phyloP scores from a whole-genome alignment of 2,888 invertebrate genomes.

The Cerceris ruficornis region DNA sequence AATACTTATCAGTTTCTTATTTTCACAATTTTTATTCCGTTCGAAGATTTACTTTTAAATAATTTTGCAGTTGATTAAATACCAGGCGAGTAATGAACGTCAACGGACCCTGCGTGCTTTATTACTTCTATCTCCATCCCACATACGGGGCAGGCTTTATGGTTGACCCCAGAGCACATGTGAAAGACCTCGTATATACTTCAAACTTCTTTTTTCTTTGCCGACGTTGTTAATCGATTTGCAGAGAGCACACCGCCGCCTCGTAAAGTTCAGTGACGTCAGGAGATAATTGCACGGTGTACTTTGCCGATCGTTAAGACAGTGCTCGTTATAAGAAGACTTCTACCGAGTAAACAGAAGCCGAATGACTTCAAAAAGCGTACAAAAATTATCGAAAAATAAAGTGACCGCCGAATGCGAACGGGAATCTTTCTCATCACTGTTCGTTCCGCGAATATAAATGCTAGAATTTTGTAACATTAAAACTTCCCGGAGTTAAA shows the following conservation, averaged over 20 bases:
- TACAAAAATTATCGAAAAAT: not conserved
- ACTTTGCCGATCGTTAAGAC: conserved; percentile 8
- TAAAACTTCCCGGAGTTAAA: too few species aligned
- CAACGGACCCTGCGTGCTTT: too few species aligned
- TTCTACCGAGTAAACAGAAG: not conserved
- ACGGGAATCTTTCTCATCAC: too few species aligned
- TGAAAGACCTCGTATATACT: conserved; percentile 51
- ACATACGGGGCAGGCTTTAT: conserved; percentile 45
- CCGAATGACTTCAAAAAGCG: not conserved
- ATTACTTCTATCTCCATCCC: not conserved
- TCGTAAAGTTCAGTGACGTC: conserved; percentile 9
- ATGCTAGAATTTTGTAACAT: too few species aligned
- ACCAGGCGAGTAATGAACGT: too few species aligned
- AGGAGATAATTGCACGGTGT: conserved; percentile 13
- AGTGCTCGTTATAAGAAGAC: not conserved
- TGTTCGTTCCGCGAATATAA: too few species aligned
- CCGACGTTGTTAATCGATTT: conserved; percentile 15
- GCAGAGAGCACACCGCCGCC: not conserved
- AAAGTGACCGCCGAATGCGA: not conserved
- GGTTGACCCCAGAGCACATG: conserved; percentile 67
- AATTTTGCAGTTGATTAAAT: too few species aligned
- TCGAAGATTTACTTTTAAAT: too few species aligned
- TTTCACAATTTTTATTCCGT: too few species aligned
- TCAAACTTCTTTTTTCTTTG: conserved; percentile 28
- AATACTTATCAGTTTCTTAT: too few species aligned